Conservation (phyloP, 2,888 invertebrate species). For the Pasiphila rectangulata region DNA sequence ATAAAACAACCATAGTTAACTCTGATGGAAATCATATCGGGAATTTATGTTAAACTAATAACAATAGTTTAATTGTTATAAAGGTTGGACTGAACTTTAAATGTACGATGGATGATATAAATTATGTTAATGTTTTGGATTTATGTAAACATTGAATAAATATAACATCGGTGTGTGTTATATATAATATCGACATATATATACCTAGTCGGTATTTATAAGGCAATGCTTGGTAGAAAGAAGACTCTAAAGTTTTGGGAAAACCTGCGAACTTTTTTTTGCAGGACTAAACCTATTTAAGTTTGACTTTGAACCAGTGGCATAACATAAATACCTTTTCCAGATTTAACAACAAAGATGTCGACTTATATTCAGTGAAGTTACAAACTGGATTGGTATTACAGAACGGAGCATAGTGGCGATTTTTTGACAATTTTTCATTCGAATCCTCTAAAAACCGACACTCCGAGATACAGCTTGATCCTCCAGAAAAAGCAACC, state of each 20-base stretch:
- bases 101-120: slow-evolving; percentile 28
- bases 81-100: slow-evolving; percentile 40
- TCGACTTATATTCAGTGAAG: too few relatives aligned
- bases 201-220: not conserved
- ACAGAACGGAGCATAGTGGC: too few relatives aligned
- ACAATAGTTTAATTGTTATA: slow-evolving; percentile 64
- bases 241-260: too few relatives aligned
- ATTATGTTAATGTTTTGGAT: slow-evolving; percentile 26
- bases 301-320: not conserved
- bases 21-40: slow-evolving; percentile 62
- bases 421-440: too few relatives aligned
- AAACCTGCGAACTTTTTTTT: too few relatives aligned
- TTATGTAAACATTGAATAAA: slow-evolving; percentile 29
- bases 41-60: slow-evolving; percentile 64
- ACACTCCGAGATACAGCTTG: too few relatives aligned
- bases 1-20: slow-evolving; percentile 60
- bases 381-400: too few relatives aligned
- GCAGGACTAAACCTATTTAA: too few relatives aligned
- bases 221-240: not conserved
- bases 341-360: too few relatives aligned
- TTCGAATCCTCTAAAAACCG: too few relatives aligned
- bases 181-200: too few relatives aligned
- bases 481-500: too few relatives aligned
- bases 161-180: not conserved
- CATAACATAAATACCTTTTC: not conserved